A percentile compares a stretch with the other conserved stretches of the same genome.
phyloP scores from a whole-genome alignment of 1,140 invertebrate genomes.

The Lucilia cuprina region DNA sequence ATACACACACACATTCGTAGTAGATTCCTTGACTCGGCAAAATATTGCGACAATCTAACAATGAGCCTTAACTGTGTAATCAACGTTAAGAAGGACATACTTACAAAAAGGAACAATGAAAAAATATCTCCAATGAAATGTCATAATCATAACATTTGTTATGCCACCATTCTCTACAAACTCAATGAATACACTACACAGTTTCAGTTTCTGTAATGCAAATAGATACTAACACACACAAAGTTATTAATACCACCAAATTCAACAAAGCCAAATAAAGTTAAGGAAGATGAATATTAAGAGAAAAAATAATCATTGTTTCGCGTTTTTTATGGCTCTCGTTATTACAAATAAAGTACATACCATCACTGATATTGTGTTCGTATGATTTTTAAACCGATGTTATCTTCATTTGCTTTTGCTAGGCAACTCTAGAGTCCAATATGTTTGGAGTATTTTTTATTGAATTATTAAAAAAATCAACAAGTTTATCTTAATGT shows the following conservation, averaged over 20 bases:
- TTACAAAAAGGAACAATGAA: background rate
- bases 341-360: background rate
- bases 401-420: no score
- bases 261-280: background rate
- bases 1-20: background rate
- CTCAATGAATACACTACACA: background rate
- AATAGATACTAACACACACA: background rate
- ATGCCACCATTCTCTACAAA: background rate
- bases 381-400: background rate
- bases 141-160: conserved; percentile 26
- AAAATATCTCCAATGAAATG: conserved; percentile 16
- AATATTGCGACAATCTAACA: background rate
- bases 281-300: background rate
- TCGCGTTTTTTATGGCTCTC: background rate
- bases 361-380: background rate
- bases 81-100: conserved; percentile 25
- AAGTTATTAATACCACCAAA: background rate
- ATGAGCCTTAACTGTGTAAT: conserved; percentile 30
- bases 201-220: background rate
- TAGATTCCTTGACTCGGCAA: background rate
- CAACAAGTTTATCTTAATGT: no score
- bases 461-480: no score
- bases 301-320: background rate
- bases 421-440: no score
- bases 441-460: no score